Percentiles rank a stretch among this genome's conserved stretches.
phyloP scores from a whole-genome alignment of 2,113 vertebrate species.

The Chroicocephalus ridibundus region DNA sequence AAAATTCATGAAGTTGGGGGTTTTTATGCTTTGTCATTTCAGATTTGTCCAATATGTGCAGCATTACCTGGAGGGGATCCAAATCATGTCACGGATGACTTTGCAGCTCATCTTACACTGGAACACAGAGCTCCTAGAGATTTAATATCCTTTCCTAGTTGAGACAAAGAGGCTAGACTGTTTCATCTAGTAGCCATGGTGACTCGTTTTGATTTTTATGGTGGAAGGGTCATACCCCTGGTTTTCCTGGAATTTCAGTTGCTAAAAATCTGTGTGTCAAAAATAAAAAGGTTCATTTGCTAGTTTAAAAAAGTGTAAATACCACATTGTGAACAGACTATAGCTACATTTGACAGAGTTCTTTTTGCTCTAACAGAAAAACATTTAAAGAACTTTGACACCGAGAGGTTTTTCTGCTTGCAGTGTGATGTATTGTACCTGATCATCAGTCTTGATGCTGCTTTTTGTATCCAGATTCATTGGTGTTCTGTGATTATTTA shows the following conservation, averaged over 20 bases:
- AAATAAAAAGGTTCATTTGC: neutral
- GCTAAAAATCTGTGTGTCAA: neutral
- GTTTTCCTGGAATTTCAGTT: neutral
- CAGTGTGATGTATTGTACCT: neutral
- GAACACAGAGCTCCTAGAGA: constrained; percentile 99
- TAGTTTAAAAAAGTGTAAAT: neutral
- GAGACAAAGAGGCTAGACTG: neutral
- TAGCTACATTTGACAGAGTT: neutral
- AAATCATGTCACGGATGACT: constrained; percentile 99
- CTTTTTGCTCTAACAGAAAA: neutral
- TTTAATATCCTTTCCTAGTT: constrained; percentile 94
- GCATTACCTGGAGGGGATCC: constrained; percentile 98
- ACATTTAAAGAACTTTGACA: neutral
- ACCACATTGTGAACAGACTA: neutral
- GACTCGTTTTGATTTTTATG: neutral
- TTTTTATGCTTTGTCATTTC: constrained; percentile 65
- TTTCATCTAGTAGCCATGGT: neutral
- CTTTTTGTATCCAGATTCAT: neutral
- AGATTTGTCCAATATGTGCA: constrained; percentile 99
- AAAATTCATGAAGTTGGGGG: neutral
- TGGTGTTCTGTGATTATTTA: neutral
- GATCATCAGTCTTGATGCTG: neutral
- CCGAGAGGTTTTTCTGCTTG: neutral
- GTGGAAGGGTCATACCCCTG: neutral
- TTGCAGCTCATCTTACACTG: constrained; percentile 98